Conservation (phyloP, 2,797 vertebrate species). For the Cottoperca gobio region DNA sequence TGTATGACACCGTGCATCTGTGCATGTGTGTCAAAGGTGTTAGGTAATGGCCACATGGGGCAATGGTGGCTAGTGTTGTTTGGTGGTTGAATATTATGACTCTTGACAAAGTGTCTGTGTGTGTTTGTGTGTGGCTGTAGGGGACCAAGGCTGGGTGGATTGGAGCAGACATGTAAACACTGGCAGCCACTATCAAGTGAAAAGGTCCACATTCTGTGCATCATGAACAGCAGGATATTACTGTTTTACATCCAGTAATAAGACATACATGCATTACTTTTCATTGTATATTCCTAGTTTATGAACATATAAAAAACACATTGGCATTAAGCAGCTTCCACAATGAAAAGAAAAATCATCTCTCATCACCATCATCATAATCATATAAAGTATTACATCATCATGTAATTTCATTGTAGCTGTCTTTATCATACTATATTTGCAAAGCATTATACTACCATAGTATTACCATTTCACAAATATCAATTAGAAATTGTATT, state of each 20-base stretch:
- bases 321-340: background rate
- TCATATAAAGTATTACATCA: background rate
- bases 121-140: conserved; percentile 25
- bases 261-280: background rate
- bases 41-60: conserved; percentile 59
- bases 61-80: conserved; percentile 60
- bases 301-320: background rate
- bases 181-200: conserved; percentile 4
- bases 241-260: background rate
- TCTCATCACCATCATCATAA: background rate
- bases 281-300: background rate
- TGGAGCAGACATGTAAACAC: conserved; percentile 21
- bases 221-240: background rate
- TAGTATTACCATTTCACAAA: no score
- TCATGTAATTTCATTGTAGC: background rate
- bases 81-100: conserved; percentile 60
- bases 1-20: conserved; percentile 8
- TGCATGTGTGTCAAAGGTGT: conserved; percentile 41
- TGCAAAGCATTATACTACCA: background rate
- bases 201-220: background rate
- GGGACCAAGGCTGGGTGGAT: conserved; percentile 12
- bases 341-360: background rate
- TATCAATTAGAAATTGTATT: background rate
- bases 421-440: background rate
- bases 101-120: conserved; percentile 60